Evolutionary conservation across 2,797 vertebrate genomes (phyloP), one percentile per base, ranked within the genome.

Genomic region (Acanthornis magna): DNA sequence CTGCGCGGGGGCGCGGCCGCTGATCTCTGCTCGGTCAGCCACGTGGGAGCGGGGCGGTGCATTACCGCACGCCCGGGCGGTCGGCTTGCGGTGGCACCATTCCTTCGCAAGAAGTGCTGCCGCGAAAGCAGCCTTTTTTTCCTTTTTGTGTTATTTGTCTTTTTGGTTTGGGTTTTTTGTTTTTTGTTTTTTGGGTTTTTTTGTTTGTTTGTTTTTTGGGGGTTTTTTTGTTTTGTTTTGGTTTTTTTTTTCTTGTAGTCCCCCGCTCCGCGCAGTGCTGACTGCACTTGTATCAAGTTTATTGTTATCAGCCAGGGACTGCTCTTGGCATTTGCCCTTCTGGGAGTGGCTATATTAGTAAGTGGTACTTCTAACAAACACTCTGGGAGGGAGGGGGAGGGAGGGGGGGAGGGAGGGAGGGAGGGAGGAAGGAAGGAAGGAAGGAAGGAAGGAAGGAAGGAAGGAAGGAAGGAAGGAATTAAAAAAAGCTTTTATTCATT

Each of bases 1-100:
- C 57, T 51, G 89, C 89, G 53, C 54, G 92, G 43, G 87, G 82
- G 77, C 43, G 88, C 62, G 91, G 57, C 51, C 36, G 30, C 51
- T 82, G 80, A 54, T 5, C 73, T 68, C 38, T 32, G n/a, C 62
- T 26, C 87, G 68, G 61, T 19, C 90, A 8, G 93, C 80, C 60
- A 83, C 92, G 58, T 72, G 80, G 75, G 57, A 75, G 58, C 47
- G 70, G 43, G 55, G 81, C 77, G 63, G 68, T 55, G 45, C 68
- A 17, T 13, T 53, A 15, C 65, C 36, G 68, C 71, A 15, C 34
- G 45, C 86, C 25, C 73, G 84, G 36, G 36, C 27, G 10, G 53
- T 85, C 92, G 91, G 42, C 47, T 48, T 62, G 73, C 48, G 27
- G 70, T 75, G 36, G 27, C 57, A 23, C 61, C 70, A 15, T 63